phyloP scores from a whole-genome alignment of 1,140 invertebrate species.

The Calliphora vicina region DNA sequence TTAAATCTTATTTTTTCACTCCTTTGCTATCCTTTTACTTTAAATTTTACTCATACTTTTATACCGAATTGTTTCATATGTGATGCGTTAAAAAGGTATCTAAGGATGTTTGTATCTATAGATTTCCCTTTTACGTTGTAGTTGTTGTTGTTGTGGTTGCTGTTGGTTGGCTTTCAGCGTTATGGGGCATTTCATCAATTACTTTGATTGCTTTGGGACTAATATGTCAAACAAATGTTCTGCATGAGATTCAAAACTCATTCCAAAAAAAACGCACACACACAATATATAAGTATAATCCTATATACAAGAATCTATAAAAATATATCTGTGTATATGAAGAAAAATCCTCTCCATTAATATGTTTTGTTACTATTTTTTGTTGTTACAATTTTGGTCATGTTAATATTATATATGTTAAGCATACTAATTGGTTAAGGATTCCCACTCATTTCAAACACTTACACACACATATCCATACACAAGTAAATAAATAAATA shows the following conservation, averaged over 20 bases:
- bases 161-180: slow-evolving; percentile 2
- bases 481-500: background rate
- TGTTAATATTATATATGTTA: slow-evolving; percentile 20
- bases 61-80: background rate
- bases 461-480: background rate
- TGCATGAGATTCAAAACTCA: background rate
- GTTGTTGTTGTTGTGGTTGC: background rate
- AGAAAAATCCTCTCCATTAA: background rate
- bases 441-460: background rate
- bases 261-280: background rate
- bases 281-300: too few species aligned
- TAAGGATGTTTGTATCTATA: background rate
- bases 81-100: background rate
- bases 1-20: background rate
- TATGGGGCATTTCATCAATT: slow-evolving; percentile 31
- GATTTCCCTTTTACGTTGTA: background rate
- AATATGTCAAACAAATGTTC: slow-evolving; percentile 34
- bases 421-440: slow-evolving; percentile 30
- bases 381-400: slow-evolving; percentile 24
- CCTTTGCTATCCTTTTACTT: too few species aligned
- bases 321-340: background rate
- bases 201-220: slow-evolving; percentile 34
- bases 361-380: slow-evolving; percentile 10
- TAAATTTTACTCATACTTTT: too few species aligned
- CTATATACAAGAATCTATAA: too few species aligned